Percentiles rank a stretch among this genome's conserved stretches.
phyloP scores from a whole-genome alignment of 2,113 vertebrate genomes.

The Meles meles region DNA sequence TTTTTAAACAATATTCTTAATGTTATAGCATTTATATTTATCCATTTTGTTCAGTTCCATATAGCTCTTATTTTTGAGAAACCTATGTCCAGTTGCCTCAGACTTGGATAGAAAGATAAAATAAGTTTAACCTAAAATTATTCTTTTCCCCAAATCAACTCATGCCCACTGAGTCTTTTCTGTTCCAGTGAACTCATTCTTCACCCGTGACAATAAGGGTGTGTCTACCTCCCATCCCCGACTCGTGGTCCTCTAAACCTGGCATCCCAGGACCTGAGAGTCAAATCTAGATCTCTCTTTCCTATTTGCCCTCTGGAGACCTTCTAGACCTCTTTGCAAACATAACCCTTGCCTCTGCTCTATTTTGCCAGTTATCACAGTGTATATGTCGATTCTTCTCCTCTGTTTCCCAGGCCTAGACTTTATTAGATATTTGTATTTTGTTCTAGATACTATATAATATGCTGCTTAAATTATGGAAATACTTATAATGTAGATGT shows the following conservation, averaged over 20 bases:
- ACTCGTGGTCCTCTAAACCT: neutral
- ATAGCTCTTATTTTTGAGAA: neutral
- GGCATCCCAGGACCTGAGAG: neutral
- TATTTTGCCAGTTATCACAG: neutral
- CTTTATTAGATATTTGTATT: neutral
- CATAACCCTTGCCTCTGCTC: neutral
- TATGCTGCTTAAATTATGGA: neutral
- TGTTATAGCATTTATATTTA: neutral
- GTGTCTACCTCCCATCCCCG: fast-evolving
- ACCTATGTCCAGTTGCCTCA: neutral
- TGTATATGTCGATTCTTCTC: neutral
- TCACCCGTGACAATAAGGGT: neutral
- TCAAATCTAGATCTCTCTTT: neutral
- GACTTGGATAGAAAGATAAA: neutral
- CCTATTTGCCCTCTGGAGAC: neutral
- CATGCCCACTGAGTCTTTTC: neutral
- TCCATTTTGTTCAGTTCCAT: neutral
- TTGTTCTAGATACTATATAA: neutral
- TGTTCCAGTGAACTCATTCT: neutral
- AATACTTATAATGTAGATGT: neutral
- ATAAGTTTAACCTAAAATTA: neutral
- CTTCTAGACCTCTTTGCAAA: neutral
- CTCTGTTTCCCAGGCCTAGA: too few relatives aligned
- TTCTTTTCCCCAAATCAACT: neutral
- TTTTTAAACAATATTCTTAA: neutral